Evolutionary conservation across 2,797 vertebrate species (phyloP), one percentile per base, ranked within the genome.

Genomic region (Labeo calbasu): DNA sequence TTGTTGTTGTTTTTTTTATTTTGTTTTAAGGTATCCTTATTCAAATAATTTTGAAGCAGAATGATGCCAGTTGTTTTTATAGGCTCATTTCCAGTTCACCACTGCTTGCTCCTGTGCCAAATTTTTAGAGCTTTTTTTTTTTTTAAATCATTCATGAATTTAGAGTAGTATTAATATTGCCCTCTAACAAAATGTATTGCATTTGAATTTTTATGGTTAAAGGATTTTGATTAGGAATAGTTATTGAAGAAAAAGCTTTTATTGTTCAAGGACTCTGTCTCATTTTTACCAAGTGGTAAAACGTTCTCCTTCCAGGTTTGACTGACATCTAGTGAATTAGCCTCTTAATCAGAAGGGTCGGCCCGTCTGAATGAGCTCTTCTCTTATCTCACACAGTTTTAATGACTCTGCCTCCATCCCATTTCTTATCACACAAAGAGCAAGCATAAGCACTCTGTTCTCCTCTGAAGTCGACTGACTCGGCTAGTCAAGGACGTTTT

Each of bases 351-450:
- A 55, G 53, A 77, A 63, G 71, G 82, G 81, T 88, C 87, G 70
- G 51, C 48, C 85, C n/a, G 36, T n/a, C 79, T 87, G 85, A 84
- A 87, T 73, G 77, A 87, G 61, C 40, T 90, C 75, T 83, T 83
- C 50, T 68, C 88, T 93, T 93, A 91, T 94, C 92, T 89, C 65
- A 66, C 21, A 82, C 69, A 70, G 73, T 92, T 91, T 88, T 87
- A 91, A 90, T 85, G 61, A 78, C 85, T 83, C 53, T 53, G 57
- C 23, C 85, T 82, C 85, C 82, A 79, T 87, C 82, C 85, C 68
- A 68, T 84, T 87, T 79, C 86, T 87, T 88, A 86, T 91, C 88
- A 75, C 79, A 73, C 46, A 87, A 86, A 90, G 89, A 43, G 89
- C 90, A 85, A 68, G 65, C 82, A 81, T 85, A 88, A 91, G 90